Evolutionary conservation across 2,888 invertebrate genomes (phyloP), one percentile per base, ranked within the genome.

Genomic region (Carterocephalus palaemon): DNA sequence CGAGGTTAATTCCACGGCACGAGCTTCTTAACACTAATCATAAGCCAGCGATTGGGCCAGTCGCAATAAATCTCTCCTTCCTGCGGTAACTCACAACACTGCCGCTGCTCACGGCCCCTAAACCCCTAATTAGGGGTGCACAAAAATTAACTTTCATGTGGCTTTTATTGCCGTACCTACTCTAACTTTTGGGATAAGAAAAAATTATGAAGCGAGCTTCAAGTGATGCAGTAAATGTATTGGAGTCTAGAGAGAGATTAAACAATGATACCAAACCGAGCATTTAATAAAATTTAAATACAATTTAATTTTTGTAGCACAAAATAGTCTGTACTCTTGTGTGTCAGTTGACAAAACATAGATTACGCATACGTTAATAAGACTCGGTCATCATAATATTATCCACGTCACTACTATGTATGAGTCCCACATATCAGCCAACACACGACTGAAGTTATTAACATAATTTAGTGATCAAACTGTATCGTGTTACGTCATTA

Each of bases 81-180:
- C 33, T 33, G 41, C 17, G 19, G 8, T 41, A 41, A 41, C 41
- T 40, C 32, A 23, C 32, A 4, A 13, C 34, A 22, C 20, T 13
- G 16, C n/a, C n/a, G n/a, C n/a, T n/a, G n/a, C n/a, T n/a, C n/a
- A n/a, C n/a, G n/a, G n/a, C n/a, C n/a, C n/a, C n/a, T n/a, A n/a
- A n/a, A 24, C 32, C 41, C 32, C 41, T 41, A 41, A 41, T 41
- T 33, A 33, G 24, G 24, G 41, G 33, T 33, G 24, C 12, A 41
- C 12, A 41, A 41, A 32, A 41, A 41, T 41, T 41, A 26, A 41
- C 41, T 40, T 40, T 33, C 31, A 23, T 22, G 17, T 17, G 17
- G 16, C 23, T 33, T 32, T 24, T 24, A 33, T 24, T 32, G 8
- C 16, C 10, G 12, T n/a, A n/a, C n/a, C n/a, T n/a, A n/a, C 10